Percentiles rank a stretch among this genome's conserved stretches.
These are phyloP conservation scores for Gallinago paraguaiae DNA, from an alignment of 2,113 vertebrate genomes.

Conservation along the genomic window DNA sequence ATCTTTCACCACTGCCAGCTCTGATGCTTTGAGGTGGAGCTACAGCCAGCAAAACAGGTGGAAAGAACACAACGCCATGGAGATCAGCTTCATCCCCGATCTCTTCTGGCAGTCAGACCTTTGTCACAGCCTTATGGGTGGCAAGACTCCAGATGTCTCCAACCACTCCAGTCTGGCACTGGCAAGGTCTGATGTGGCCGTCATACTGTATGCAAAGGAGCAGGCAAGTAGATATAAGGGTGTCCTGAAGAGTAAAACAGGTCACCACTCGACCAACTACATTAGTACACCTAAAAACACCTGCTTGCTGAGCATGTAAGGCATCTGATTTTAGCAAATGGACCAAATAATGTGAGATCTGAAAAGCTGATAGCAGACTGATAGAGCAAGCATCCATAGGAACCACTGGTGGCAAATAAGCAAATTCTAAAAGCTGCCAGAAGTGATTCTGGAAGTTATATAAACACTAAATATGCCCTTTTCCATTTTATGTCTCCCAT, in stretches of 20 bases:
- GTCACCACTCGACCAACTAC: fast-evolving
- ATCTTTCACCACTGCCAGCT: not conserved
- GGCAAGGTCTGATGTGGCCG: not conserved
- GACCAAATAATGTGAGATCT: not conserved
- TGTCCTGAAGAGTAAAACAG: not conserved
- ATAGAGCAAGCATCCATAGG: not conserved
- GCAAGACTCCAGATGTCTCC: not conserved
- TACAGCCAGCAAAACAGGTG: not conserved
- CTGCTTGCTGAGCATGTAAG: not conserved
- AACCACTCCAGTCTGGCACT: fast-evolving
- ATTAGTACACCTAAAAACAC: not conserved
- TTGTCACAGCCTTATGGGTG: not conserved
- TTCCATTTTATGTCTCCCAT: conserved; percentile 6
- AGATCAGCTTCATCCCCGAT: fast-evolving
- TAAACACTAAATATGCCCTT: conserved; percentile 22
- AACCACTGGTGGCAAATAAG: not conserved
- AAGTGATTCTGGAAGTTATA: not conserved
- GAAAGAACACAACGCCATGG: not conserved
- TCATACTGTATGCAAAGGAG: fast-evolving
- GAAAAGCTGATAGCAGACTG: not conserved
- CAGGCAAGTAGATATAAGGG: not conserved
- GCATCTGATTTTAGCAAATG: not conserved
- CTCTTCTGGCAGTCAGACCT: not conserved
- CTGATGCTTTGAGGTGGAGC: not conserved
- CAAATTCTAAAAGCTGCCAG: not conserved